Conservation (phyloP, 2,888 invertebrate genomes). For the Belgica antarctica region DNA sequence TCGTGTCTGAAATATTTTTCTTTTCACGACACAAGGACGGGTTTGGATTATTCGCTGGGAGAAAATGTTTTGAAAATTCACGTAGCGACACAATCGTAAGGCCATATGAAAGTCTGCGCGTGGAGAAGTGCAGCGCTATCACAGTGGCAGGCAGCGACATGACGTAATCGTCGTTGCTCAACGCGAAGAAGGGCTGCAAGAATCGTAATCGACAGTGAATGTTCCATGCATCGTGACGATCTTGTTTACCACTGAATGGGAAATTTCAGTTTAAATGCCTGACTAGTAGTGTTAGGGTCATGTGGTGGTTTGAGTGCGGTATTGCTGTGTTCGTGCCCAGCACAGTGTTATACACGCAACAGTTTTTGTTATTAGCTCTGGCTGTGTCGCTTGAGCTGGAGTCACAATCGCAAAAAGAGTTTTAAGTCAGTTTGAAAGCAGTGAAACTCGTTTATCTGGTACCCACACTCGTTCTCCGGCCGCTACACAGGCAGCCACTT, state of each 20-base stretch:
- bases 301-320: background rate
- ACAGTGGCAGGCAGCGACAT: background rate
- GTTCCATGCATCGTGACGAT: background rate
- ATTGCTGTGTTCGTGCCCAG: background rate
- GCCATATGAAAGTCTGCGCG: conserved; percentile 25
- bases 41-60: too few relatives aligned
- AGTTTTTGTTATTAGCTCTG: background rate
- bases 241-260: background rate
- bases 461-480: background rate
- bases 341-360: background rate
- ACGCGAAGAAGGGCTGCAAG: background rate
- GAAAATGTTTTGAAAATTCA: background rate
- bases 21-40: background rate
- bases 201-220: conserved; percentile 20
- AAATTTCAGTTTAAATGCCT: conserved; percentile 12
- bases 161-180: conserved; percentile 1
- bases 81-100: background rate
- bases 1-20: conserved; percentile 17
- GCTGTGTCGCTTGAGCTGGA: background rate
- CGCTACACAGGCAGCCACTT: background rate
- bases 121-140: background rate
- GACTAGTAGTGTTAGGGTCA: background rate
- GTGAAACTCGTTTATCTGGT: conserved; percentile 10
- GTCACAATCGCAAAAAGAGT: conserved; percentile 12
- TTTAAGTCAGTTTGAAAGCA: background rate